A percentile compares a stretch with the other conserved stretches of the same genome.
Conservation (phyloP, 2,797 vertebrate genomes). For the Tarsius wallacei region DNA sequence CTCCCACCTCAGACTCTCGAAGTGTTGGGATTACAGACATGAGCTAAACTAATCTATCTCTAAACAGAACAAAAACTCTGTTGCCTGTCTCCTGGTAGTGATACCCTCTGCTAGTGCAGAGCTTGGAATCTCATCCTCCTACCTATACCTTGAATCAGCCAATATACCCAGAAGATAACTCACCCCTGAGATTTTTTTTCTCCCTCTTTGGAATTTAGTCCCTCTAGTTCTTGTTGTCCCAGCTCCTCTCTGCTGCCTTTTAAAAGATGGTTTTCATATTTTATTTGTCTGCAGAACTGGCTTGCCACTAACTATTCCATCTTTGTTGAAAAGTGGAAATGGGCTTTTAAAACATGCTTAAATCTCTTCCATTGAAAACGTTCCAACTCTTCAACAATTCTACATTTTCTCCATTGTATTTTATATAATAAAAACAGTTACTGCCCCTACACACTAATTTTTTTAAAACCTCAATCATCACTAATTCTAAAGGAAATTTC, state of each 20-base stretch:
- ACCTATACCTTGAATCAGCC: constrained; percentile 31
- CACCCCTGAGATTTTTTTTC: neutral
- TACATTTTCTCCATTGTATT: neutral
- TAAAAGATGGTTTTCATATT: constrained; percentile 42
- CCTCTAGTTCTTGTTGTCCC: neutral
- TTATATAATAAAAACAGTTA: neutral
- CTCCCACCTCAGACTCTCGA: too few species aligned
- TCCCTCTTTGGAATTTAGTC: constrained; percentile 19
- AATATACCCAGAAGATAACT: neutral
- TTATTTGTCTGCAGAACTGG: neutral
- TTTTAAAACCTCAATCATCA: neutral
- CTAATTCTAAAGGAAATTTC: constrained; percentile 50
- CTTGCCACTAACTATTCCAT: constrained; percentile 12
- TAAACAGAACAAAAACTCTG: neutral
- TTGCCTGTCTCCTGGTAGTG: neutral
- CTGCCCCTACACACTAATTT: neutral
- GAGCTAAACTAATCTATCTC: neutral
- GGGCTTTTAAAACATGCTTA: constrained; percentile 23
- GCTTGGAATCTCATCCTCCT: neutral
- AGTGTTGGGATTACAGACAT: too few species aligned
- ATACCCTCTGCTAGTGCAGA: constrained; percentile 23
- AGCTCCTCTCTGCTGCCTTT: neutral
- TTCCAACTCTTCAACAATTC: neutral
- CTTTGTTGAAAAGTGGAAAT: constrained; percentile 15
- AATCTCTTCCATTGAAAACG: constrained; percentile 36